These are phyloP conservation scores for Gambusia yucatana DNA, from an alignment of 2,797 vertebrate species.

Conservation along the genomic window DNA sequence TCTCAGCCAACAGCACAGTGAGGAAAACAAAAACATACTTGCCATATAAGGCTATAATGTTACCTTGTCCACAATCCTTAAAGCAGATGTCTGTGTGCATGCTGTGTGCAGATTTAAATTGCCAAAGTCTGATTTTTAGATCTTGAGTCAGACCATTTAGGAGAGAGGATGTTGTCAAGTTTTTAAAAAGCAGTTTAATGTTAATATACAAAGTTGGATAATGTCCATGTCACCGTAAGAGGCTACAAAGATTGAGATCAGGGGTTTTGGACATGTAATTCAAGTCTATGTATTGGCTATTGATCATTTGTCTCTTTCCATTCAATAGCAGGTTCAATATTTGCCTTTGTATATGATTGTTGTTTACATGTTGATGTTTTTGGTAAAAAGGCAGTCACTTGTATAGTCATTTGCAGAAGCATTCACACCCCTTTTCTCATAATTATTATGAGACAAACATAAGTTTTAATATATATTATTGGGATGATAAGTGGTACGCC, in stretches of 20 bases:
- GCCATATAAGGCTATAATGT: slow-evolving; percentile 63
- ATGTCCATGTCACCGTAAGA: slow-evolving; percentile 2
- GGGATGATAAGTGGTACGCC: background rate
- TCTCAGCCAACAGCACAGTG: slow-evolving; percentile 35
- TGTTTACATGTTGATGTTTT: background rate
- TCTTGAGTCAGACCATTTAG: slow-evolving; percentile 14
- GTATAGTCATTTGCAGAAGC: background rate
- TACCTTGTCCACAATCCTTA: slow-evolving; percentile 53
- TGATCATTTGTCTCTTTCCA: background rate
- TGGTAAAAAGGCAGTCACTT: background rate
- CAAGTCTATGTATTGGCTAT: background rate
- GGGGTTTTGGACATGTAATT: background rate
- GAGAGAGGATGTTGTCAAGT: slow-evolving; percentile 18
- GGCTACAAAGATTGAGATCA: background rate
- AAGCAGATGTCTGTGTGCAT: slow-evolving; percentile 41
- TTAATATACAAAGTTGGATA: slow-evolving; percentile 3
- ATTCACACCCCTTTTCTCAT: background rate
- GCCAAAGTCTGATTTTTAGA: slow-evolving; percentile 28
- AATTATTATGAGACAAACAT: background rate
- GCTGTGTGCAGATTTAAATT: slow-evolving; percentile 2
- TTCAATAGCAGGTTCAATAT: background rate
- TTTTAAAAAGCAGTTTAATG: slow-evolving; percentile 5
- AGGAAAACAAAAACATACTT: slow-evolving; percentile 30
- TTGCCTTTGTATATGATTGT: background rate
- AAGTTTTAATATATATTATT: background rate